Percentiles rank a stretch among this genome's conserved stretches.
phyloP scores from a whole-genome alignment of 2,888 invertebrate species.

The Diplazon laetatorius region DNA sequence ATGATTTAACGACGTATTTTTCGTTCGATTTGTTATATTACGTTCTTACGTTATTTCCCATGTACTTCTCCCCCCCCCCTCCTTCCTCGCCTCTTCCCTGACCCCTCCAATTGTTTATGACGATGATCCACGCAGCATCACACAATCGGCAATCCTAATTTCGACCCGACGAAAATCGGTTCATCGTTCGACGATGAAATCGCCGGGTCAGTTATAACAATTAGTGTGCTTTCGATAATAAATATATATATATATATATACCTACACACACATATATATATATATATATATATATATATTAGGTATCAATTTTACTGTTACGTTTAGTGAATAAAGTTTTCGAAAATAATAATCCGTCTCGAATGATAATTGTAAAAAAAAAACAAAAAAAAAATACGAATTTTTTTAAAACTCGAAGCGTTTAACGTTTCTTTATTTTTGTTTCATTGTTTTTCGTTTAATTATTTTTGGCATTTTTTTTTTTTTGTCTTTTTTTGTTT shows the following conservation, averaged over 20 bases:
- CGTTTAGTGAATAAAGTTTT: constrained; percentile 64
- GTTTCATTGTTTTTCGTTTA: no score
- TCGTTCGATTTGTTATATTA: not conserved
- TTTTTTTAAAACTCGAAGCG: constrained; percentile 3
- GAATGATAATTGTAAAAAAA: constrained; percentile 26
- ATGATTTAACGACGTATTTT: constrained; percentile 13
- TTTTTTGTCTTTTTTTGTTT: no score
- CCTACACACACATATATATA: no score
- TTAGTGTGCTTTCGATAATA: constrained; percentile 65
- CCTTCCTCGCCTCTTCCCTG: no score
- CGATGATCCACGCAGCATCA: constrained; percentile 40
- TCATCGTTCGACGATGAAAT: constrained; percentile 39
- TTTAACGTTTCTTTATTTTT: not conserved
- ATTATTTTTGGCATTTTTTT: no score
- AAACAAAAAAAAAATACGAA: no score
- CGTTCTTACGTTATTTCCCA: constrained; percentile 13
- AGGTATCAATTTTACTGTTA: constrained; percentile 65
- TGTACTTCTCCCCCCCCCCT: constrained; percentile 3
- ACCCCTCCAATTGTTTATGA: no score
- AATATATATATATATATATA: no score
- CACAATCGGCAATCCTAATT: no score
- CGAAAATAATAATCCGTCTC: constrained; percentile 56
- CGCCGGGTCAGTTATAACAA: no score
- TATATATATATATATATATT: no score
- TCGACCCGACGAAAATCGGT: constrained; percentile 31